phyloP scores from a whole-genome alignment of 2,797 vertebrate genomes.

The Urophycis tenuis region DNA sequence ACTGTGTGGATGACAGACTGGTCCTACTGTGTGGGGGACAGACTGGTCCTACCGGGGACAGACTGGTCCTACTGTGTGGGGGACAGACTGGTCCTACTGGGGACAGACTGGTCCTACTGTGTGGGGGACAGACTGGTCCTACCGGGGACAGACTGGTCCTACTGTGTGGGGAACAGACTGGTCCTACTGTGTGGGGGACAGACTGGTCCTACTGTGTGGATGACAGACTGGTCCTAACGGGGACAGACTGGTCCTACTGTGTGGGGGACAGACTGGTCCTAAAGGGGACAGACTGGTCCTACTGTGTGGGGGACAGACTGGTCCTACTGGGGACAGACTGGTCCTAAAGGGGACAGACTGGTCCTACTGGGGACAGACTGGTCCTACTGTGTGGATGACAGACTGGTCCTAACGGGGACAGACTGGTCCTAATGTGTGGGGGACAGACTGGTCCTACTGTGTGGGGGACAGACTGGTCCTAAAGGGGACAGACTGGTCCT shows the following conservation, averaged over 20 bases:
- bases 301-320: background rate
- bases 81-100: too few species aligned
- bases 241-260: constrained; percentile 13
- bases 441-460: too few species aligned
- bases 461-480: constrained; percentile 21
- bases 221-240: too few species aligned
- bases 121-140: constrained; percentile 2
- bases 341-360: background rate
- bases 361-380: too few species aligned
- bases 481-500: background rate
- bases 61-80: constrained; percentile 8
- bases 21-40: background rate
- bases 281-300: constrained; percentile 21
- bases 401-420: too few species aligned
- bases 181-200: too few species aligned
- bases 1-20: too few species aligned
- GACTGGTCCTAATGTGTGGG: constrained; percentile 8
- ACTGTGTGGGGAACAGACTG: background rate
- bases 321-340: too few species aligned
- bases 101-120: constrained; percentile 13
- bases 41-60: too few species aligned
- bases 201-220: constrained; percentile 7
- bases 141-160: constrained; percentile 21
- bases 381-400: background rate
- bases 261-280: constrained; percentile 2